Base-by-base conservation (phyloP, 2,113 vertebrate genomes). In the Neodontobutis hainanensis region DNA sequence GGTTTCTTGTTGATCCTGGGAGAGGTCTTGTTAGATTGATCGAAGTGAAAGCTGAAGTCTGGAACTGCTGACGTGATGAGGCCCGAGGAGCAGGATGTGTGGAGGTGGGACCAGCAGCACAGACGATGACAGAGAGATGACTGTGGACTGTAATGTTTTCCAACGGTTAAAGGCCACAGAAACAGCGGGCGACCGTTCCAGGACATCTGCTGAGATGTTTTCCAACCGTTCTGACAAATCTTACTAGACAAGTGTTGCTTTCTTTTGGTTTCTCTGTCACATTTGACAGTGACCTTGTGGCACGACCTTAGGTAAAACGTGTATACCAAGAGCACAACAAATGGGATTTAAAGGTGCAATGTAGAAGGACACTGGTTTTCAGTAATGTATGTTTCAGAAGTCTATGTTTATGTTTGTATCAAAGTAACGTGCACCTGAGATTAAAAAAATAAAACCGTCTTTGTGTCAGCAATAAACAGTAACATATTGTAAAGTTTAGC, bases 81-180 rank as follows among this genome's bases (percentile, higher is more conserved):
- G 65, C 62, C 10, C 56, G 9, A 63, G 56, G 43, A 74, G 71
- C 78, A 82, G 74, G 77, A 71, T 75, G 65, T 72, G 81, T 36
- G 48, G 70, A 78, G 75, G 73, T 59, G 75, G 80, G 67, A 52
- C 55, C 61, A 40, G 68, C 65, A 62, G 67, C 45, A 77, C 69
- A 64, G 62, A 63, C 61, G 56, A 71, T 78, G 69, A 57, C 65
- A 52, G 71, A 72, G 8, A 65, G 77, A 82, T 65, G 74, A 64
- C 15, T 3, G 59, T 55, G 61, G 70, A 65, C 63, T 44, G 71
- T 71, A 47, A 79, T 78, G 61, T 59, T 70, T 79, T 59, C 61
- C 73, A 65, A 52, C 55, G 74, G 69, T 15, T 16, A 74, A 70
- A 81, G 70, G 73, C 75, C 75, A 79, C 67, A 71, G 53, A 52